Conservation (phyloP, 2,113 vertebrate species). For the Chloropsis hardwickii region DNA sequence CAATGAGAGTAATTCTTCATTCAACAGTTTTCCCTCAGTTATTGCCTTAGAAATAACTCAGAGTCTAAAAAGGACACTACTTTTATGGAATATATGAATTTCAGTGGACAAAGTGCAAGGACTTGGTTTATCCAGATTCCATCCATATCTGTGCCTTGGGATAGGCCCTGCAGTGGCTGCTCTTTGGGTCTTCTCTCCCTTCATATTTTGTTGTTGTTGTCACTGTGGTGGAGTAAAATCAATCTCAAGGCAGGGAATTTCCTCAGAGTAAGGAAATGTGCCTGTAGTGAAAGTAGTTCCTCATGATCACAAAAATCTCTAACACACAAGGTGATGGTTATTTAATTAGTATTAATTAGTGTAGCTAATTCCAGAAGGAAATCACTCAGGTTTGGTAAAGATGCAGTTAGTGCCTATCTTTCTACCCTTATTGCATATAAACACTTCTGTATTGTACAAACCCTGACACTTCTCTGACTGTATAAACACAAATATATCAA, state of each 20-base stretch:
- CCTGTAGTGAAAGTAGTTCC: background rate
- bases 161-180: background rate
- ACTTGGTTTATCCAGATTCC: background rate
- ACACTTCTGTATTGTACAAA: background rate
- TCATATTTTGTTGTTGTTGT: accelerated
- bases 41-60: background rate
- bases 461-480: background rate
- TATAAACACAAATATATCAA: background rate
- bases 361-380: background rate
- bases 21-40: background rate
- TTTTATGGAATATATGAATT: background rate
- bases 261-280: background rate
- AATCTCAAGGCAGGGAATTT: background rate
- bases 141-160: accelerated
- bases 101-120: background rate
- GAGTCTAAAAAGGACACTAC: background rate
- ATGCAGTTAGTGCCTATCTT: background rate
- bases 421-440: background rate
- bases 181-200: background rate
- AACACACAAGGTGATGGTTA: background rate
- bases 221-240: background rate
- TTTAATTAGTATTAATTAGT: background rate
- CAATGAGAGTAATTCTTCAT: background rate
- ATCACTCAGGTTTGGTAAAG: background rate
- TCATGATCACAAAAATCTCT: background rate